Evolutionary conservation across 1,140 invertebrate species (phyloP), one percentile per base, ranked within the genome.

Genomic region (Scylla paramamosain): DNA sequence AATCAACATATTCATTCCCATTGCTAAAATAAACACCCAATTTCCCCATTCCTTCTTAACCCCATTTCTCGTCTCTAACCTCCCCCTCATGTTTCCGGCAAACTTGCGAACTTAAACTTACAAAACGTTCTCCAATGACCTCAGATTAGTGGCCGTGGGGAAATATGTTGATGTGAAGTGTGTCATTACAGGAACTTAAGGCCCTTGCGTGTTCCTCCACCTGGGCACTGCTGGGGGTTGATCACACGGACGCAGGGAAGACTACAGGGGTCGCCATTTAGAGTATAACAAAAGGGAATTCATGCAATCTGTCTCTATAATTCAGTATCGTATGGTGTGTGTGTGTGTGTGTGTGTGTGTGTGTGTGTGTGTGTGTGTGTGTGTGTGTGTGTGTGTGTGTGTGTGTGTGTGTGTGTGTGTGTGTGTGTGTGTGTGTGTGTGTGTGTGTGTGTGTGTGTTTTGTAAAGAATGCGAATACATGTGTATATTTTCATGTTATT

Each of bases 161-260:
- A 59, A 52, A 91, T 59, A 91, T 91, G 89, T 29, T 31, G 89
- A 91, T 59, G 46, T 48, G 28, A 29, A 91, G 89, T 59, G 20
- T 16, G 89, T 52, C 48, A 91, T 91, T 91, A 91, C n/a, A 12
- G 46, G n/a, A 52, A 91, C 89, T 91, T 91, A 59, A 45, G 45
- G 59, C 48, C 46, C n/a, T 20, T n/a, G 89, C 89, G 89, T 91
- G 89, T 29, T n/a, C 14, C 28, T 46, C 20, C 89, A 52, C 48
- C 48, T 59, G 89, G 20, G 10, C 0, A 25, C 87, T 20, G 20
- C 20, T 32, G 29, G 48, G 48, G 10, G 59, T 46, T 59, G 10
- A 16, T 59, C 20, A 59, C 52, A 59, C 12, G 39, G 39, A 12
- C 0, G 52, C 52, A 20, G 52, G 52, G 52, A 16, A 59, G 52